These are phyloP conservation scores for Ictalurus furcatus DNA, from an alignment of 2,113 vertebrate species.

Conservation along the genomic window DNA sequence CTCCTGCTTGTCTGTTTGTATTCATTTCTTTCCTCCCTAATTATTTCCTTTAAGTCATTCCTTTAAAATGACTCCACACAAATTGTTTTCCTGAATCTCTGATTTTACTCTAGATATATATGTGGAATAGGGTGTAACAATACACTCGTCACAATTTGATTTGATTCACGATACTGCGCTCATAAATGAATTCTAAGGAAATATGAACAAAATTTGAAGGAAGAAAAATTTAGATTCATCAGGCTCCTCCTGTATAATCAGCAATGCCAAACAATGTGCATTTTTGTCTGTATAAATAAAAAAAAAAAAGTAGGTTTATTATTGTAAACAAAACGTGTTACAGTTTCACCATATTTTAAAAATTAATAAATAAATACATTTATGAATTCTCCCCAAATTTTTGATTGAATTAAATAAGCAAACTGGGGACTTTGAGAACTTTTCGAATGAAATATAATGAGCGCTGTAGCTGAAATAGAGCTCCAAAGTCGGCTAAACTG, in stretches of 20 bases:
- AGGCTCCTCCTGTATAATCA: not conserved
- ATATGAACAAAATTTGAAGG: not conserved
- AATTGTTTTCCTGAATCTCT: not conserved
- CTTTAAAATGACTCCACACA: not conserved
- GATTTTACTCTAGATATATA: not conserved
- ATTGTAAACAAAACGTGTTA: not conserved
- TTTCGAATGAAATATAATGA: not conserved
- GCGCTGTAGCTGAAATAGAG: not conserved
- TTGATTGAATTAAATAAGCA: not conserved
- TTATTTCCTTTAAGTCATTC: not conserved
- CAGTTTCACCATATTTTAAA: not conserved
- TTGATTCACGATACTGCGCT: no score
- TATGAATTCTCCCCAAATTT: not conserved
- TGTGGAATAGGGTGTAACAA: not conserved
- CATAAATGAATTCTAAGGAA: not conserved
- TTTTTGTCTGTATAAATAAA: not conserved
- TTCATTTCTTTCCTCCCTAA: not conserved
- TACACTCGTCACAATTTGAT: not conserved
- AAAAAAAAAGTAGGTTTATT: not conserved
- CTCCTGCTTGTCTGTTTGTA: slow-evolving; percentile 5
- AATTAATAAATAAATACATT: not conserved
- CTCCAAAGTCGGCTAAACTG: not conserved
- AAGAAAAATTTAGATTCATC: not conserved
- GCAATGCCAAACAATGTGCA: not conserved
- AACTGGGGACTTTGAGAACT: not conserved